A percentile compares a stretch with the other conserved stretches of the same genome.
Conservation (phyloP, 2,888 invertebrate species). For the Hydroisotoma schaefferi region DNA sequence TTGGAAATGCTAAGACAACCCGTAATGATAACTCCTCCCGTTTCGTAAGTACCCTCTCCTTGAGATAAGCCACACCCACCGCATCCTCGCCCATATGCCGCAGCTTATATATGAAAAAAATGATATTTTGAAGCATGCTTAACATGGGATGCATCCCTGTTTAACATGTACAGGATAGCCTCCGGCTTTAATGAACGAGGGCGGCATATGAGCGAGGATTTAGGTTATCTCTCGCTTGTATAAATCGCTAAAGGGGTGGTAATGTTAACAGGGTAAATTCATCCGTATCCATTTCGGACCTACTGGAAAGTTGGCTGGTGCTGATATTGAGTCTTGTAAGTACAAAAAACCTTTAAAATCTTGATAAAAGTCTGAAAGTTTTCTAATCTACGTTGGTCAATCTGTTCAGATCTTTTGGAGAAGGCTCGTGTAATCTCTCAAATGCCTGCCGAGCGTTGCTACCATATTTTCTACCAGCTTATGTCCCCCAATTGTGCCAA, state of each 20-base stretch:
- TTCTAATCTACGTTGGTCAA: neutral
- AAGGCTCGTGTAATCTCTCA: constrained; percentile 99
- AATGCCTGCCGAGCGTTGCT: constrained; percentile 78
- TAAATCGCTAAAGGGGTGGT: too few species aligned
- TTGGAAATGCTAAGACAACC: constrained; percentile 99
- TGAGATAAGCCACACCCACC: neutral
- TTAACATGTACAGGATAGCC: too few species aligned
- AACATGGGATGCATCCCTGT: too few species aligned
- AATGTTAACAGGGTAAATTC: constrained; percentile 92
- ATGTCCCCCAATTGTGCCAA: constrained; percentile 49
- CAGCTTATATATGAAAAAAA: neutral
- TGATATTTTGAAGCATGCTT: too few species aligned
- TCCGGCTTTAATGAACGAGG: too few species aligned
- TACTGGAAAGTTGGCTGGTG: constrained; percentile 98
- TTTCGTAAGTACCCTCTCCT: constrained; percentile 49
- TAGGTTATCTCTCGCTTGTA: too few species aligned
- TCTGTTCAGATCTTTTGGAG: constrained; percentile 84
- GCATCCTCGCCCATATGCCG: neutral
- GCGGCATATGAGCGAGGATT: too few species aligned
- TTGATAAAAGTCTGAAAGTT: neutral
- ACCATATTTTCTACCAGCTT: constrained; percentile 59
- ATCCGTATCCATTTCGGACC: constrained; percentile 99
- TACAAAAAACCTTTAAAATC: constrained; percentile 49
- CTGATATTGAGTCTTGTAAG: constrained; percentile 99
- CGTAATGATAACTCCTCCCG: constrained; percentile 99